Percentiles rank a stretch among this genome's conserved stretches.
Evolutionary conservation across 2,888 invertebrate species (phyloP).

Genomic region (Pyralis farinalis): DNA sequence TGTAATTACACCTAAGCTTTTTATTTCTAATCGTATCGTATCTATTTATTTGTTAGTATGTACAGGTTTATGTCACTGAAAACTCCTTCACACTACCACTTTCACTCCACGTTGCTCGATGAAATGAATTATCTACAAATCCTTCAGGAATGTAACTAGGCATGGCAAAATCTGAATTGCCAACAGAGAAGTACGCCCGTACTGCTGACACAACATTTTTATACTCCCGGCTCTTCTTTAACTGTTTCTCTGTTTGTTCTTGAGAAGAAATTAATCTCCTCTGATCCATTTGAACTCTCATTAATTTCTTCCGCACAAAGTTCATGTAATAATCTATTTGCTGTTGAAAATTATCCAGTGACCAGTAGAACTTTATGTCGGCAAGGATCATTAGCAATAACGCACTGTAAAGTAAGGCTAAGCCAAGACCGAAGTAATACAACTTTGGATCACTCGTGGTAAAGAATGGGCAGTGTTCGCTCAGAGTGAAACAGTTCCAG

Average conservation of each 20-base stretch:
- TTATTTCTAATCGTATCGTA: too few relatives aligned
- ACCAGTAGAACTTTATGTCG: conserved; percentile 59
- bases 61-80: too few relatives aligned
- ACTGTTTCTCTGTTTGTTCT: conserved; percentile 49
- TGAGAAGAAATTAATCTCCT: conserved; percentile 43
- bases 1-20: too few relatives aligned
- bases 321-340: conserved; percentile 50
- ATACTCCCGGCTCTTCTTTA: conserved; percentile 41
- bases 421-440: conserved; percentile 45
- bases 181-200: conserved; percentile 25
- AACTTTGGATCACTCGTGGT: conserved; percentile 45
- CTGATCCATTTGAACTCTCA: conserved; percentile 46
- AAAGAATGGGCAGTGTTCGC: conserved; percentile 53
- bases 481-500: conserved; percentile 57
- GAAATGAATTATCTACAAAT: conserved; percentile 4
- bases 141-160: conserved; percentile 22
- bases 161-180: too few relatives aligned
- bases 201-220: conserved; percentile 41
- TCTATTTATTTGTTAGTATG: too few relatives aligned
- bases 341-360: conserved; percentile 44
- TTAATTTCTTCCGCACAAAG: conserved; percentile 48
- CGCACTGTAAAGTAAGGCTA: conserved; percentile 43
- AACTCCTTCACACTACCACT: conserved; percentile 9
- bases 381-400: conserved; percentile 45
- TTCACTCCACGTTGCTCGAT: conserved; percentile 27